These are phyloP conservation scores for Mesorhabditis spiculigera DNA, from an alignment of 2,888 invertebrate species.

Conservation along the genomic window DNA sequence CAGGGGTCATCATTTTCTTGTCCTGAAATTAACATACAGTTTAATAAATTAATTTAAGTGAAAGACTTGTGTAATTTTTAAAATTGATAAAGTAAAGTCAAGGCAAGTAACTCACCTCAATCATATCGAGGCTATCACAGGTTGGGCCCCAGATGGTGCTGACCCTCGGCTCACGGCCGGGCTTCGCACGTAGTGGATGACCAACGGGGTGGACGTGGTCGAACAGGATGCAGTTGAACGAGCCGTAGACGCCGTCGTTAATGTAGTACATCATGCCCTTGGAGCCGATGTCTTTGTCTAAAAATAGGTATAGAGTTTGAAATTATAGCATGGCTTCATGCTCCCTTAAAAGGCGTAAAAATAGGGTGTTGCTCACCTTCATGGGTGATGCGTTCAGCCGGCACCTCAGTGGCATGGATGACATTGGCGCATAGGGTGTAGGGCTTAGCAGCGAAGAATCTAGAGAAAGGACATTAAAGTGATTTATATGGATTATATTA, in stretches of 20 bases:
- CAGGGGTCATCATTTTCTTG: constrained; percentile 67
- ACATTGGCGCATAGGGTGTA: constrained; percentile 85
- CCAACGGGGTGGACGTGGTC: constrained; percentile 82
- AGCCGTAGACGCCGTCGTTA: constrained; percentile 97
- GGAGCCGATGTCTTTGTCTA: constrained; percentile 4
- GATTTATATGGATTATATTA: neutral
- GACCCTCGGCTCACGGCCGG: constrained; percentile 13
- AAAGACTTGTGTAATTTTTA: no score
- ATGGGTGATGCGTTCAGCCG: constrained; percentile 50
- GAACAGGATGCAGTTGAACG: constrained; percentile 92
- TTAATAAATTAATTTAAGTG: no score
- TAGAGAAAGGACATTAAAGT: neutral
- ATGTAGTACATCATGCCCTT: constrained; percentile 73
- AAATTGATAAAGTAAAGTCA: no score
- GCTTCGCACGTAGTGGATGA: constrained; percentile 68
- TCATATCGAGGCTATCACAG: constrained; percentile 87
- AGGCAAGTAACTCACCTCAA: constrained; percentile 53
- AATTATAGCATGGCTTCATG: neutral
- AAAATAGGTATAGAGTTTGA: neutral
- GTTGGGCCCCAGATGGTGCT: constrained; percentile 85
- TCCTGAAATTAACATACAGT: constrained; percentile 63
- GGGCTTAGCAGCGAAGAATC: constrained; percentile 87
- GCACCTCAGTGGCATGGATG: constrained; percentile 74
- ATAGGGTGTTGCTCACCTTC: constrained; percentile 16
- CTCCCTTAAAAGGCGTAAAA: neutral